Percentiles rank a stretch among this genome's conserved stretches.
Evolutionary conservation across 2,113 vertebrate genomes (phyloP).

Genomic region (Zapornia atra): DNA sequence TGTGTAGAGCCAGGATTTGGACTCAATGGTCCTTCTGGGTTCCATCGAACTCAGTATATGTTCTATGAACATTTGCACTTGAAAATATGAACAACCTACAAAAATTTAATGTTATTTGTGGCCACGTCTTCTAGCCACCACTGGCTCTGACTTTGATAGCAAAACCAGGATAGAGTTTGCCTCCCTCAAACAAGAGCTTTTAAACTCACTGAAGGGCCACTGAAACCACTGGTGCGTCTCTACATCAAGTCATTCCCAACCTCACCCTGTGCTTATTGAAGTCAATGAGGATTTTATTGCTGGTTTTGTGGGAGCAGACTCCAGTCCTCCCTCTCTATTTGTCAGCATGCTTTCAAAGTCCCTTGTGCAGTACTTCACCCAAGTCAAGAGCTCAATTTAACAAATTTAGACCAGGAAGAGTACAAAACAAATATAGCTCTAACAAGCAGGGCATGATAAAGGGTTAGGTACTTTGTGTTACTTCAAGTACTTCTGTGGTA

Average conservation of each 20-base stretch:
- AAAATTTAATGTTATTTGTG: neutral
- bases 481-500: neutral
- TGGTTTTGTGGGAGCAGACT: neutral
- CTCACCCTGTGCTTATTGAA: neutral
- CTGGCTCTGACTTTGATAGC: neutral
- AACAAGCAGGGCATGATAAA: neutral
- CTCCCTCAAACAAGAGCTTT: neutral
- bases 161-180: neutral
- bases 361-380: neutral
- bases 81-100: neutral
- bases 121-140: neutral
- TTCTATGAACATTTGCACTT: neutral
- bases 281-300: neutral
- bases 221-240: rapidly evolving
- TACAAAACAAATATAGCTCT: neutral
- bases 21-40: no score
- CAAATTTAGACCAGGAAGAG: neutral
- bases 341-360: neutral
- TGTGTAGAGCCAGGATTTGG: no score
- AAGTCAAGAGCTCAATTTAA: neutral
- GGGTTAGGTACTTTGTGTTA: neutral
- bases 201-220: neutral
- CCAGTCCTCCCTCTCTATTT: neutral
- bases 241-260: neutral
- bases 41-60: no score